Evolutionary conservation across 2,113 vertebrate genomes (phyloP), one percentile per base, ranked within the genome.

Genomic region (Channa maculata): DNA sequence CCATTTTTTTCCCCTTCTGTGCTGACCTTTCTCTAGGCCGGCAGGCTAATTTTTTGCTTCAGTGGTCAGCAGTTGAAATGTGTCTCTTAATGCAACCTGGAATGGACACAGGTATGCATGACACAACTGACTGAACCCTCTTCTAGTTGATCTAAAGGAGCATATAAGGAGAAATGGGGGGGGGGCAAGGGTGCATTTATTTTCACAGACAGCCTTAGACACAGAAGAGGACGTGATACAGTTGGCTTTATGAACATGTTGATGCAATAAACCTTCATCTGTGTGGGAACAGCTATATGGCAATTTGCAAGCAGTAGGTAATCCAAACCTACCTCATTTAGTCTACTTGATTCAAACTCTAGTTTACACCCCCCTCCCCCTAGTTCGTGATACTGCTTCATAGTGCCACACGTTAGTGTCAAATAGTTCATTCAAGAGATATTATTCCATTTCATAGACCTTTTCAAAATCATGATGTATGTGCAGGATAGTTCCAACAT

Each of bases 21-120:
- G 77, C 88, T 94, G 89, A 92, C 92, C 93, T 95, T 95, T 94
- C 80, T 76, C 91, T 84, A 91, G 90, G 92, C 89, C 88, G 82
- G 88, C 93, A 73, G 92, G 92, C 93, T 94, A 92, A 95, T 95
- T 95, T 95, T 95, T 92, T 95, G 94, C 95, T 95, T 93, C 93
- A 93, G 80, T 92, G 94, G 92, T 79, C 92, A 94, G 94, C 93
- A 94, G 94, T 93, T 91, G 74, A 88, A 90, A 93, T 93, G 91
- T 95, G 94, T 94, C 92, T 94, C 90, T 95, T 95, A 94, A 93
- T 94, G 95, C 88, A 94, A 88, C 91, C 93, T 88, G 79, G 82
- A 94, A 85, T 88, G 86, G 91, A 92, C 92, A 90, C 88, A 93
- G 90, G 93, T 94, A 84, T 84, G 86, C 81, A 75, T 90, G 91